Evolutionary conservation across 1,140 invertebrate genomes (phyloP).

Genomic region (Telenomus remus): DNA sequence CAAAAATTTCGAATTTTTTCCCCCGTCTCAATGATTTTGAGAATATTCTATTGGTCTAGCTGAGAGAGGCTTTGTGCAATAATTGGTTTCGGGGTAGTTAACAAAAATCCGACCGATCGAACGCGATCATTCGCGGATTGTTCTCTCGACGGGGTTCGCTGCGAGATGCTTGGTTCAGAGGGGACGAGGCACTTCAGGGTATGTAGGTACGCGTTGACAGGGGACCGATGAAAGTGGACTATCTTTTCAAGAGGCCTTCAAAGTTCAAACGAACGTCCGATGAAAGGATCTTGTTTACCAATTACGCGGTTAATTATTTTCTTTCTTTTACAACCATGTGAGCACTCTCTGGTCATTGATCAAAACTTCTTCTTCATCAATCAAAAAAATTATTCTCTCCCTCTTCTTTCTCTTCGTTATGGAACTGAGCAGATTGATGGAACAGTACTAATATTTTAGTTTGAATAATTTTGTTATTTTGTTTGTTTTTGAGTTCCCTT

Average conservation of each 20-base stretch:
- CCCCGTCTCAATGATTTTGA: too few species aligned
- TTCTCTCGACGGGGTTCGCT: slow-evolving; percentile 27
- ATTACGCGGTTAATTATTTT: slow-evolving; percentile 34
- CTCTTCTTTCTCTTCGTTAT: too few species aligned
- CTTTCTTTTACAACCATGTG: neutral
- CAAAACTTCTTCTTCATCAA: too few species aligned
- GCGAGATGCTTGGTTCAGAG: slow-evolving; percentile 19
- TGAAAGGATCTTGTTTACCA: slow-evolving; percentile 21
- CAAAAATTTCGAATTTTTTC: too few species aligned
- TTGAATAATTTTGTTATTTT: too few species aligned
- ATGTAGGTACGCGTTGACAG: slow-evolving; percentile 24
- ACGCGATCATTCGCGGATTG: slow-evolving; percentile 46
- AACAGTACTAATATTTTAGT: too few species aligned
- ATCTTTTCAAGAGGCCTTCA: slow-evolving; percentile 47
- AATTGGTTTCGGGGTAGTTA: slow-evolving; percentile 56
- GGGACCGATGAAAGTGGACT: slow-evolving; percentile 35
- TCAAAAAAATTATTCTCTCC: too few species aligned
- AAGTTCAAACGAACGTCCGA: slow-evolving; percentile 39
- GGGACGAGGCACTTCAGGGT: slow-evolving; percentile 36
- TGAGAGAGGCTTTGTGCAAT: slow-evolving; percentile 25
- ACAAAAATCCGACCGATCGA: slow-evolving; percentile 51
- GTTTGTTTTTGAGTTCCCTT: too few species aligned
- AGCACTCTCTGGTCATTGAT: too few species aligned
- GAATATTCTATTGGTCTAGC: too few species aligned
- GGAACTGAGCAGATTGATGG: too few species aligned